Base-by-base conservation (phyloP, 2,113 vertebrate species). In the Peromyscus californicus region DNA sequence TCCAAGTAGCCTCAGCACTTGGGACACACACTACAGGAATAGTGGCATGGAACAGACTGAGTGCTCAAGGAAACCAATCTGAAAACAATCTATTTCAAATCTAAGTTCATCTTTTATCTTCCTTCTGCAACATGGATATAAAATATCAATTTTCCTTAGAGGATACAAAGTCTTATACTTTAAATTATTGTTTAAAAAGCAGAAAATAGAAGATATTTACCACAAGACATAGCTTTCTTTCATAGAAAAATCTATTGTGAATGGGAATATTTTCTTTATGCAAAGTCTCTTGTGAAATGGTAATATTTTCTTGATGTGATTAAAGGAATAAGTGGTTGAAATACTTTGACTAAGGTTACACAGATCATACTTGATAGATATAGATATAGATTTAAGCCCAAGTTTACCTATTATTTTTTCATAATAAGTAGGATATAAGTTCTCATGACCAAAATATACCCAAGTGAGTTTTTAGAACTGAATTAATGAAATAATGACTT, bases 401-500 rank as follows among this genome's bases (percentile, higher is more conserved):
- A 42, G 22, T 80, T 85, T 92, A 87, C 75, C 21, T 74, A 0
- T 59, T 48, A 45, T 36, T 69, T 42, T 93, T 88, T 65, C 7
- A 87, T 78, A 22, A 85, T 70, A 65, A 94, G n/a, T 80, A 82
- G 17, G 7, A 12, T 93, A 0, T 8, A 79, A 24, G 0, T 48
- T 89, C 91, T 65, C 69, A 79, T 89, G 78, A 91, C 1, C 75
- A 80, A 59, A 88, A n/a, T 22, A 42, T 19, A 61, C 5, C 80
- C 90, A 95, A 74, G 90, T 84, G 22, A 93, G 36, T 3, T 84
- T 86, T 69, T 93, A 57, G 24, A 93, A 84, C 22, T 79, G 15
- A 59, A 7, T 94, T 87, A 70, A 57, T 69, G 79, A 89, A 93
- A 96, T 80, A 63, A 51, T 92, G 48, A 42, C 76, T 61, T 95